Conservation (phyloP, 2,888 invertebrate genomes). For the Marronus borbonicus region DNA sequence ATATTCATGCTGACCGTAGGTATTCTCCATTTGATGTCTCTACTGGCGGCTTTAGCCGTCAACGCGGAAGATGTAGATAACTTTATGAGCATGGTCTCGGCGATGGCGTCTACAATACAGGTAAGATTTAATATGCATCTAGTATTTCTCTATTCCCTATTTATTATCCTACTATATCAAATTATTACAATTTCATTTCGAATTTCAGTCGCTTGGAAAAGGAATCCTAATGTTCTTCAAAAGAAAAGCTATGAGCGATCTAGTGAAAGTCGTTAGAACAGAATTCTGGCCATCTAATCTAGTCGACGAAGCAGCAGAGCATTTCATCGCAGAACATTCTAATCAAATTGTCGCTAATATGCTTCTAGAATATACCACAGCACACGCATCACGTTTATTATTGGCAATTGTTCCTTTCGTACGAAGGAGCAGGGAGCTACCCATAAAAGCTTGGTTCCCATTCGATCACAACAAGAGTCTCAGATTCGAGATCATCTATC, state of each 20-base stretch:
- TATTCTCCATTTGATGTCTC: slow-evolving; percentile 19
- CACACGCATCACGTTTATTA: not conserved
- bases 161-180: no score
- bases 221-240: slow-evolving; percentile 46
- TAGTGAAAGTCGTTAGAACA: slow-evolving; percentile 47
- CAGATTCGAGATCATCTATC: slow-evolving; percentile 52
- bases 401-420: slow-evolving; percentile 49
- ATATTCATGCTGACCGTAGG: slow-evolving; percentile 12
- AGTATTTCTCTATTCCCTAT: no score
- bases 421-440: slow-evolving; percentile 50
- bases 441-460: slow-evolving; percentile 54
- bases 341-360: slow-evolving; percentile 45
- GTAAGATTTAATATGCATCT: slow-evolving; percentile 5
- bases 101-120: slow-evolving; percentile 33
- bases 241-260: slow-evolving; percentile 28
- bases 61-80: slow-evolving; percentile 7
- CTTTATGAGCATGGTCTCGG: slow-evolving; percentile 19
- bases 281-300: slow-evolving; percentile 54
- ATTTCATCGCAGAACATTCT: slow-evolving; percentile 32
- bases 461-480: slow-evolving; percentile 51
- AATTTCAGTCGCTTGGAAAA: slow-evolving; percentile 52
- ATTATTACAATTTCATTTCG: not conserved
- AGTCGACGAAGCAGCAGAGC: slow-evolving; percentile 46
- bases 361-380: slow-evolving; percentile 44
- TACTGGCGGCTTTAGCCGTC: slow-evolving; percentile 4